Evolutionary conservation across 2,888 invertebrate species (phyloP).

Genomic region (Orgyia antiqua): DNA sequence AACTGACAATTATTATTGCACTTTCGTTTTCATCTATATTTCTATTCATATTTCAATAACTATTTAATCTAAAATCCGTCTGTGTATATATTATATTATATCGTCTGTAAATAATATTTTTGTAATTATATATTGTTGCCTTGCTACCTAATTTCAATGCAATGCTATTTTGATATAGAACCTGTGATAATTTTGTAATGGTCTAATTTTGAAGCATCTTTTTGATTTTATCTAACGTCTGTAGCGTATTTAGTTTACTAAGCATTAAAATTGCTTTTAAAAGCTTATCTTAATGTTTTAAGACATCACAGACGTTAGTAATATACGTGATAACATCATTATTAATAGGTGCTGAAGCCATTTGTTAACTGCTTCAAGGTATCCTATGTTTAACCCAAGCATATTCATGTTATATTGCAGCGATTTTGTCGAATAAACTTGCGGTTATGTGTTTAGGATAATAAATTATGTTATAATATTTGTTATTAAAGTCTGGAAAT

Average conservation of each 20-base stretch:
- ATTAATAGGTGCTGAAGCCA: conserved; percentile 16
- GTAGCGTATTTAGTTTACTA: conserved; percentile 12
- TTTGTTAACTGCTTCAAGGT: conserved; percentile 14
- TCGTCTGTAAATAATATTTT: too few relatives aligned
- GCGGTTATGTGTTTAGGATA: conserved; percentile 9
- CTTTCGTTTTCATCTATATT: too few relatives aligned
- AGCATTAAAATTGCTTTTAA: too few relatives aligned
- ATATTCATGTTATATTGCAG: too few relatives aligned
- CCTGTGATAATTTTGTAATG: conserved; percentile 22
- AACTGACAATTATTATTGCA: conserved; percentile 37
- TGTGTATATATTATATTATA: too few relatives aligned
- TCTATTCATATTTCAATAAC: too few relatives aligned
- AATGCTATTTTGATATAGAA: too few relatives aligned
- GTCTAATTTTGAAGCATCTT: conserved; percentile 50
- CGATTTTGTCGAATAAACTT: conserved; percentile 15
- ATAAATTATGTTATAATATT: too few relatives aligned
- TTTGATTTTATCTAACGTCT: conserved; percentile 20
- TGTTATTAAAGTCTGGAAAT: too few relatives aligned
- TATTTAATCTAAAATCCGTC: too few relatives aligned
- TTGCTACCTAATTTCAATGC: too few relatives aligned
- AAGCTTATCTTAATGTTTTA: neutral
- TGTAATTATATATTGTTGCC: too few relatives aligned
- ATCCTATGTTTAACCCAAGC: conserved; percentile 13
- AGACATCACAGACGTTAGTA: conserved; percentile 15
- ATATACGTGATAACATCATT: conserved; percentile 5